These are phyloP conservation scores for Nannospalax galili DNA, from an alignment of 2,113 vertebrate species.

Conservation along the genomic window DNA sequence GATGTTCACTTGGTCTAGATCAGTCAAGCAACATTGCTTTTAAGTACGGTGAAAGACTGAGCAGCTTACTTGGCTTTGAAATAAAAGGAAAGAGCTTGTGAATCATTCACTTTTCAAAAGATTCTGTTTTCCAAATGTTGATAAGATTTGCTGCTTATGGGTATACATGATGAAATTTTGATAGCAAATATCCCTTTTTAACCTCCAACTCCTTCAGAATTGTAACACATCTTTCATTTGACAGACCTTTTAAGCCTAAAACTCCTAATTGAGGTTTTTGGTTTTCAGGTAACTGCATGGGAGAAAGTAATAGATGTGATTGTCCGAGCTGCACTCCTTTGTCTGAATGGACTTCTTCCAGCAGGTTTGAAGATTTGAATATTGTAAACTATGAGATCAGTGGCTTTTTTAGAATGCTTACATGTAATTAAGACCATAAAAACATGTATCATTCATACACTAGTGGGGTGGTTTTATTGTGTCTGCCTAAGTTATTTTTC, in stretches of 20 bases:
- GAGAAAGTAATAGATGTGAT: neutral
- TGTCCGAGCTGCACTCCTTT: neutral
- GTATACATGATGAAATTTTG: slow-evolving; percentile 43
- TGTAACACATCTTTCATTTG: neutral
- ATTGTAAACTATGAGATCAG: slow-evolving; percentile 82
- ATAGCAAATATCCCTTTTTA: slow-evolving; percentile 34
- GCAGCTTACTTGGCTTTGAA: neutral
- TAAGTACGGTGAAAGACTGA: neutral
- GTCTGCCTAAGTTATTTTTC: slow-evolving; percentile 79
- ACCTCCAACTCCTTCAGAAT: neutral
- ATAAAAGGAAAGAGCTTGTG: slow-evolving; percentile 18
- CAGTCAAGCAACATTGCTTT: neutral
- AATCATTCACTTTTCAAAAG: slow-evolving; percentile 51
- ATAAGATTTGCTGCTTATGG: neutral
- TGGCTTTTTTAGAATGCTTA: slow-evolving; percentile 74
- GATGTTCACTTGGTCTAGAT: neutral
- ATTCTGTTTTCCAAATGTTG: neutral
- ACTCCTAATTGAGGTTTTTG: neutral
- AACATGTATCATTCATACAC: slow-evolving; percentile 68
- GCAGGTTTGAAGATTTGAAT: slow-evolving; percentile 88
- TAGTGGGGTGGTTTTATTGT: slow-evolving; percentile 75
- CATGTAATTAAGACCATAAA: slow-evolving; percentile 80
- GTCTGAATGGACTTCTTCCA: slow-evolving; percentile 73
- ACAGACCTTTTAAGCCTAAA: neutral
- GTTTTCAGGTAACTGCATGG: slow-evolving; percentile 82